These are phyloP conservation scores for Luscinia megarhynchos DNA, from an alignment of 2,797 vertebrate genomes.

Conservation along the genomic window DNA sequence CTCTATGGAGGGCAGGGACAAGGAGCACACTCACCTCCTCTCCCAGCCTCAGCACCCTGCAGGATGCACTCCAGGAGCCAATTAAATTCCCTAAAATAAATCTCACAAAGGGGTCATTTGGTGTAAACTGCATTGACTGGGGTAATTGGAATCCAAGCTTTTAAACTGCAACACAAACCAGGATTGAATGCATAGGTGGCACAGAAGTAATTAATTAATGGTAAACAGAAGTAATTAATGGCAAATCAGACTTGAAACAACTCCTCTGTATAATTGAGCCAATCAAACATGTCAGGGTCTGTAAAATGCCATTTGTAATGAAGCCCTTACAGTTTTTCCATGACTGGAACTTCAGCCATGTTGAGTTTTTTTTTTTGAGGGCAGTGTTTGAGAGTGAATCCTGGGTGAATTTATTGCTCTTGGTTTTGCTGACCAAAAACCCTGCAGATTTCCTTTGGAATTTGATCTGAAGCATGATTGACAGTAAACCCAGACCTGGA, in stretches of 20 bases:
- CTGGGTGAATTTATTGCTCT: background rate
- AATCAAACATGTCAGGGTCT: background rate
- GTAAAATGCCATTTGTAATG: background rate
- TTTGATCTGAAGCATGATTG: background rate
- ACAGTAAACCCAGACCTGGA: background rate
- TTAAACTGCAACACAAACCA: background rate
- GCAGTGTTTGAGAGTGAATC: background rate
- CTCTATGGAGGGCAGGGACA: background rate
- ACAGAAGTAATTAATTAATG: background rate
- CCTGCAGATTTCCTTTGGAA: background rate
- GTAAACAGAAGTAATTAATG: background rate
- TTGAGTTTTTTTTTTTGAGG: background rate
- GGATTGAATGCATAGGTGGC: background rate
- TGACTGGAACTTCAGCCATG: background rate
- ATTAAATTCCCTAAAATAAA: background rate
- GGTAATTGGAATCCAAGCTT: background rate
- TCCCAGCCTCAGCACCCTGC: background rate
- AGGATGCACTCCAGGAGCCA: background rate
- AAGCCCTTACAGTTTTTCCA: rapidly evolving
- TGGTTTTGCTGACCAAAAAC: background rate
- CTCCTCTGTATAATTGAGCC: background rate
- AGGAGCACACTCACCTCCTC: rapidly evolving
- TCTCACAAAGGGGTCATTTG: background rate
- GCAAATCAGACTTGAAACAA: background rate
- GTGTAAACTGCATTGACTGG: background rate